Conservation (phyloP, 1,140 invertebrate genomes). For the Euwallacea fornicatus region DNA sequence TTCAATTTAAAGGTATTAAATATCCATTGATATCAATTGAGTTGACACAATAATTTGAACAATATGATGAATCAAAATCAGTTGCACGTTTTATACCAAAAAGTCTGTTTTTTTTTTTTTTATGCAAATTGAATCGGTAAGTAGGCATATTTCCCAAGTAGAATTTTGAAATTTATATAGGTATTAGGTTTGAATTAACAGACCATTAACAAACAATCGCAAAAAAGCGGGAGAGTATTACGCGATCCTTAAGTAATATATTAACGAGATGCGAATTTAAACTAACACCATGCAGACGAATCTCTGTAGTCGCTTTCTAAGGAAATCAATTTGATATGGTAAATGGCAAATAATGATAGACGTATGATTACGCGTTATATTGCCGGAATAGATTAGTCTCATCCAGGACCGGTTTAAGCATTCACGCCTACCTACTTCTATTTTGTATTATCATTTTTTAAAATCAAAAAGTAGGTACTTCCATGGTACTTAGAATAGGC, state of each 20-base stretch:
- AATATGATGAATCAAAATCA: too few relatives aligned
- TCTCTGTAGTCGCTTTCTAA: conserved; percentile 12
- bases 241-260: conserved; percentile 11
- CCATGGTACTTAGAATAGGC: neutral
- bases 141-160: too few relatives aligned
- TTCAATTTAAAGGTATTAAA: too few relatives aligned
- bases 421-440: neutral
- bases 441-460: neutral
- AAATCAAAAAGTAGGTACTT: neutral
- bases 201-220: too few relatives aligned
- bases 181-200: too few relatives aligned
- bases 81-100: too few relatives aligned
- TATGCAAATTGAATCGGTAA: too few relatives aligned
- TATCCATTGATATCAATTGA: too few relatives aligned
- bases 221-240: neutral
- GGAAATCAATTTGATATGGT: neutral
- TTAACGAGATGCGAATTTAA: conserved; percentile 6
- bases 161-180: too few relatives aligned
- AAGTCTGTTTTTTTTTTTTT: too few relatives aligned
- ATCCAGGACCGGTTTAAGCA: neutral
- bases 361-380: neutral
- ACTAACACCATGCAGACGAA: conserved; percentile 6
- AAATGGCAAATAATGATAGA: too few relatives aligned
- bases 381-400: neutral
- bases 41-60: too few relatives aligned